A percentile compares a stretch with the other conserved stretches of the same genome.
phyloP scores from a whole-genome alignment of 2,113 vertebrate genomes.

The Plotosus lineatus region DNA sequence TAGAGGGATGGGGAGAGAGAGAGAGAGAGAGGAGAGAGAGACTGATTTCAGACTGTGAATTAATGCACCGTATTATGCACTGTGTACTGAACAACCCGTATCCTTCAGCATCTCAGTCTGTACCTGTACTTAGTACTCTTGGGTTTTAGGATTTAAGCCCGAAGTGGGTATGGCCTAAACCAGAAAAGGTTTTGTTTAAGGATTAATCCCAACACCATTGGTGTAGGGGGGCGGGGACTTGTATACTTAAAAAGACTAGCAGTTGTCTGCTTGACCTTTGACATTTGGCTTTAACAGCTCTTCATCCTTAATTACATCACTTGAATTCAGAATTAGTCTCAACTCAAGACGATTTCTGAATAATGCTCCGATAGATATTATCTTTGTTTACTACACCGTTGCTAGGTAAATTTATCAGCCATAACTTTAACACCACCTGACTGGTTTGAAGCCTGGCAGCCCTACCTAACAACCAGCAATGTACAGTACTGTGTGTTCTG shows the following conservation, averaged over 20 bases:
- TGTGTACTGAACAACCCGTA: not conserved
- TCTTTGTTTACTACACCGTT: not conserved
- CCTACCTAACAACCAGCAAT: too few relatives aligned
- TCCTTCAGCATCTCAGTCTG: not conserved
- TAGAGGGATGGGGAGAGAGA: too few relatives aligned
- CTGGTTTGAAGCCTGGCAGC: too few relatives aligned
- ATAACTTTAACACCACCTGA: too few relatives aligned
- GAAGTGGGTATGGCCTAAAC: not conserved
- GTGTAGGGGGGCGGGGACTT: too few relatives aligned
- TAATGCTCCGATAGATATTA: not conserved
- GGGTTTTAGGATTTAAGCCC: not conserved
- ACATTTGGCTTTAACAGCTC: not conserved
- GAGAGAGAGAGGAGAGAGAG: not conserved
- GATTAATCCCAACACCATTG: not conserved
- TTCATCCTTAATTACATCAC: not conserved
- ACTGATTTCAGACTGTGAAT: not conserved
- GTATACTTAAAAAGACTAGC: not conserved
- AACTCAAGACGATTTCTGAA: not conserved
- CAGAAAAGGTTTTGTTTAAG: not conserved
- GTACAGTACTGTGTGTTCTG: too few relatives aligned
- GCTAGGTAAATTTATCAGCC: too few relatives aligned
- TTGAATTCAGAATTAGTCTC: not conserved
- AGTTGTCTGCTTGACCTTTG: not conserved
- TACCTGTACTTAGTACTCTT: not conserved
- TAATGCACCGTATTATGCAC: not conserved